Evolutionary conservation across 2,113 vertebrate genomes (phyloP), one percentile per base, ranked within the genome.

Genomic region (Nibea coibor): DNA sequence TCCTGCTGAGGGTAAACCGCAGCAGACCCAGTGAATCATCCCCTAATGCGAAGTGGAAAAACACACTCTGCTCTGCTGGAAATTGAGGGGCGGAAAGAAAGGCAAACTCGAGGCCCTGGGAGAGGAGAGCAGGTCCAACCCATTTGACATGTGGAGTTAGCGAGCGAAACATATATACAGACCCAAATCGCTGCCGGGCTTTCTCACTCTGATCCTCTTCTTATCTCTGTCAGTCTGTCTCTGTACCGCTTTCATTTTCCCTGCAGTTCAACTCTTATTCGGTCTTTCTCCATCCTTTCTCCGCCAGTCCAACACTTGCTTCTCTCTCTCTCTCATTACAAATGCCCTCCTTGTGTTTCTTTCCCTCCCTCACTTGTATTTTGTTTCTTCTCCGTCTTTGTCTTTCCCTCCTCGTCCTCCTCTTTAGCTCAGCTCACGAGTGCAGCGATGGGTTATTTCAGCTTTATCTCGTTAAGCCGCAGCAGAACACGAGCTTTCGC

Each of bases 1-100:
- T 92, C 85, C 89, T 87, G 81, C 83, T 31, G 77, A 81, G 75
- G 84, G 65, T 79, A 77, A 87, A 87, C 71, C 84, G 64, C 72
- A 47, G 75, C 57, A 71, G 74, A 88, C 80, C 72, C 88, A 79
- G 50, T 85, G 84, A 91, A 88, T 92, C 89, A 89, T 88, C 84
- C 85, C 66, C 35, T 77, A 91, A 88, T 77, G 84, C 72, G 8
- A 51, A 79, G 87, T 74, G 75, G 82, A 87, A 83, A 89, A 84
- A 87, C 57, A 81, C 82, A 76, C 80, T 63, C 67, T 11, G 59
- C 78, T 79, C 65, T 24, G 78, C 63, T 87, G 86, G 83, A 87
- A 85, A 77, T 69, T 59, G 82, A 79, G 80, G 79, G 59, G 64
- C 5, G 31, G 12, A 75, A 73, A 83, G 75, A 48, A 68, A 84